Conservation (phyloP, 2,113 vertebrate species). For the Apodemus speciosus region DNA sequence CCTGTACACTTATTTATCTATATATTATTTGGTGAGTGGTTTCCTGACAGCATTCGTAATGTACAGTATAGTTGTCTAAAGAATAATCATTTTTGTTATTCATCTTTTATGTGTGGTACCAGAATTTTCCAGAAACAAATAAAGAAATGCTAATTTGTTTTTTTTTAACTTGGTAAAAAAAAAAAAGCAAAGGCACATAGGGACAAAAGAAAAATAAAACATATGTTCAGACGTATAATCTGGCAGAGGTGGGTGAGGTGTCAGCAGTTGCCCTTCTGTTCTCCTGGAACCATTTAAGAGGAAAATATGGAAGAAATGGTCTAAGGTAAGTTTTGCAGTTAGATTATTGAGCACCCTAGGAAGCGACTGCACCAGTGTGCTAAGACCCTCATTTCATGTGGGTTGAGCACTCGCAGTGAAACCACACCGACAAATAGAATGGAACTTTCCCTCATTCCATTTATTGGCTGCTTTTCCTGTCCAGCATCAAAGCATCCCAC, state of each 20-base stretch:
- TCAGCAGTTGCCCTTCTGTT: neutral
- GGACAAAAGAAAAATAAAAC: slow-evolving; percentile 27
- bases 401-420: slow-evolving; percentile 33
- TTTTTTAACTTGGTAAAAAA: neutral
- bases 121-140: slow-evolving; percentile 37
- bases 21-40: neutral
- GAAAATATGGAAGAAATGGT: slow-evolving; percentile 26
- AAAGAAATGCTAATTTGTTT: neutral
- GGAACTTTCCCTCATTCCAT: slow-evolving; percentile 55
- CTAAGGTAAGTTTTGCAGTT: slow-evolving; percentile 1
- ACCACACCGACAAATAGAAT: slow-evolving; percentile 29
- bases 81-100: slow-evolving; percentile 20
- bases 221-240: slow-evolving; percentile 31
- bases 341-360: neutral
- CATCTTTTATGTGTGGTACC: neutral
- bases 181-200: neutral
- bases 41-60: neutral
- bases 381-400: slow-evolving; percentile 37
- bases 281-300: slow-evolving; percentile 15
- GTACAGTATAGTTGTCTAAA: neutral
- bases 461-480: slow-evolving; percentile 53
- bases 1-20: neutral
- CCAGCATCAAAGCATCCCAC: neutral
- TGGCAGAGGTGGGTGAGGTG: slow-evolving; percentile 22
- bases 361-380: slow-evolving; percentile 26